A percentile compares a stretch with the other conserved stretches of the same genome.
Evolutionary conservation across 2,888 invertebrate species (phyloP).

Genomic region (Pycnomerus fuliginosus): DNA sequence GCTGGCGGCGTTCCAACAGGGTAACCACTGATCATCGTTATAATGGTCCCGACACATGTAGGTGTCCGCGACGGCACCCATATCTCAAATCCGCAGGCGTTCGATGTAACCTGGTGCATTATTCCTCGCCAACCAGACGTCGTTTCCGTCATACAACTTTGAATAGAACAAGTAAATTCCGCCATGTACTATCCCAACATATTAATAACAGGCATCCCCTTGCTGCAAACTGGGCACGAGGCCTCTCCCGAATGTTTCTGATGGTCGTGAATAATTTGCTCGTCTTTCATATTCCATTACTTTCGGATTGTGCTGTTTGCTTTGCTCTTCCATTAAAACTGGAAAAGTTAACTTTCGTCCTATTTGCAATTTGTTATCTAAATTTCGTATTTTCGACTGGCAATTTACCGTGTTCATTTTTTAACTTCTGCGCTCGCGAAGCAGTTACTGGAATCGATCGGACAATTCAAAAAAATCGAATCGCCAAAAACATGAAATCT

Average conservation of each 20-base stretch:
- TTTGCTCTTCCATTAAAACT: too few relatives aligned
- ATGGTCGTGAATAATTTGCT: conserved; percentile 15
- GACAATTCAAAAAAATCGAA: too few relatives aligned
- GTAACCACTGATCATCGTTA: conserved; percentile 21
- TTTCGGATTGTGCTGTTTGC: conserved; percentile 8
- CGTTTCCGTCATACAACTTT: conserved; percentile 2
- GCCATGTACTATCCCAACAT: conserved; percentile 12
- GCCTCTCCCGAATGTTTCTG: conserved; percentile 9
- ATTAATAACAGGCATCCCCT: conserved; percentile 15
- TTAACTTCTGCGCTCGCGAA: too few relatives aligned
- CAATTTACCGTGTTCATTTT: too few relatives aligned
- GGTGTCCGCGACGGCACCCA: conserved; percentile 19
- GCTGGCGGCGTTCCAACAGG: conserved; percentile 20
- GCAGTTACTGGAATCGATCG: too few relatives aligned
- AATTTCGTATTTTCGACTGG: too few relatives aligned
- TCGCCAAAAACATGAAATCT: too few relatives aligned
- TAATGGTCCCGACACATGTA: conserved; percentile 23
- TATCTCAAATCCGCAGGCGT: conserved; percentile 19
- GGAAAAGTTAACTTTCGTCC: too few relatives aligned
- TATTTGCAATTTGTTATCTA: too few relatives aligned
- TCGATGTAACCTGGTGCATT: conserved; percentile 13
- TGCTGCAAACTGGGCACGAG: conserved; percentile 10
- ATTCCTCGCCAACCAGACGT: conserved; percentile 7
- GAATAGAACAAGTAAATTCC: conserved; percentile 14
- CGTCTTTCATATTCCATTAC: conserved; percentile 9